Conservation (phyloP, 2,888 invertebrate genomes). For the Melikaiella ostensackeni region DNA sequence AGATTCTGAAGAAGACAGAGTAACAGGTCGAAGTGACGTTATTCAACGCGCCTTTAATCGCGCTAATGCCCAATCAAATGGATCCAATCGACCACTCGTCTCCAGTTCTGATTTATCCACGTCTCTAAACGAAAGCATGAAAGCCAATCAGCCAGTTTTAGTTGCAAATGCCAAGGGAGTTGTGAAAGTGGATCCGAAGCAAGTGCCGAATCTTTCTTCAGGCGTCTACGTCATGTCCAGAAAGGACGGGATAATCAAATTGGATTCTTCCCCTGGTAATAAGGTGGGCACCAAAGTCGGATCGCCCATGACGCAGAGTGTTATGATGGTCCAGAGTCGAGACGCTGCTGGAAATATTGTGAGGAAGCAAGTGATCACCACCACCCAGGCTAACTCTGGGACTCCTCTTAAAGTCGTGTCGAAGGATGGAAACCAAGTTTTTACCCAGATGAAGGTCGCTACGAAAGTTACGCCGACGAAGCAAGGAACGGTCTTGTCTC, state of each 20-base stretch:
- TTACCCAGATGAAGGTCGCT: conserved; percentile 75
- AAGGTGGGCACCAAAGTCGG: conserved; percentile 78
- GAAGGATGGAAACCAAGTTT: conserved; percentile 74
- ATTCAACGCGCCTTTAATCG: conserved; percentile 74
- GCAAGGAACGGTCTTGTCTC: conserved; percentile 53
- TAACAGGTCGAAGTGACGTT: conserved; percentile 71
- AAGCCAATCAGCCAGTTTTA: conserved; percentile 73
- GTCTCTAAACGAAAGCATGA: conserved; percentile 49
- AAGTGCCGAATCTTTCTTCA: conserved; percentile 82
- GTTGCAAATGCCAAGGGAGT: conserved; percentile 83
- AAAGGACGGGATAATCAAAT: conserved; percentile 86
- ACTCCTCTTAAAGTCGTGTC: conserved; percentile 74
- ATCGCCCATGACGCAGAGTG: conserved; percentile 76
- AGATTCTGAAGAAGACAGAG: conserved; percentile 78
- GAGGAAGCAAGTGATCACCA: conserved; percentile 72
- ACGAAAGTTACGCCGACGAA: conserved; percentile 63
- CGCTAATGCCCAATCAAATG: conserved; percentile 75
- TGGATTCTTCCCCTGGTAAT: conserved; percentile 82
- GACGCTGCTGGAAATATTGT: conserved; percentile 66
- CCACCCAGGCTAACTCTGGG: conserved; percentile 64
- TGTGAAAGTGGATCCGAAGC: conserved; percentile 86
- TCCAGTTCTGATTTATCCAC: conserved; percentile 79
- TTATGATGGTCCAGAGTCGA: conserved; percentile 75
- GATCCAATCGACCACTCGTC: conserved; percentile 69
- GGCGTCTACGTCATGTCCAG: conserved; percentile 89